These are phyloP conservation scores for Drosophila imparisetae DNA, from an alignment of 2,888 invertebrate species.

Conservation along the genomic window DNA sequence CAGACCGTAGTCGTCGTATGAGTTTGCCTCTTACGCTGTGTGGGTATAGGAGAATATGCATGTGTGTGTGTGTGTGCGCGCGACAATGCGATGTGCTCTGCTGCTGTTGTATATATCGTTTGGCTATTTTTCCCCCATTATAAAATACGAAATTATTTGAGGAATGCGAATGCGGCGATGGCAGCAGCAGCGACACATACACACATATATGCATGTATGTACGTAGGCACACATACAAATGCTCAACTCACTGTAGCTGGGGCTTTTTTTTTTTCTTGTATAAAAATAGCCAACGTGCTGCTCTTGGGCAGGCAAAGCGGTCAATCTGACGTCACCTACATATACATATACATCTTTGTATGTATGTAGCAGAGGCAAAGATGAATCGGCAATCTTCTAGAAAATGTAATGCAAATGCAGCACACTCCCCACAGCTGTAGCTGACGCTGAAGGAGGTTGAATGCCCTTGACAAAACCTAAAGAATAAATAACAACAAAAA, in stretches of 20 bases:
- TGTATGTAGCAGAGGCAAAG: conserved; percentile 26
- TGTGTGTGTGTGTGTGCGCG: conserved; percentile 22
- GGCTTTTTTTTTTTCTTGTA: conserved; percentile 19
- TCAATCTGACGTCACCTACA: conserved; percentile 46
- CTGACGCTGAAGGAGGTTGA: conserved; percentile 26
- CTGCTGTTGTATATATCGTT: conserved; percentile 36
- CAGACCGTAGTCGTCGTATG: conserved; percentile 21
- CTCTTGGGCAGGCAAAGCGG: conserved; percentile 13
- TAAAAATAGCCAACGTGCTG: conserved; percentile 48
- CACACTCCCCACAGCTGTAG: neutral
- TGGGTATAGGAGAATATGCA: conserved; percentile 8
- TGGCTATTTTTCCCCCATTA: conserved; percentile 45
- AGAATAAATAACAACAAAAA: conserved; percentile 9
- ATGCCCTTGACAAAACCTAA: conserved; percentile 43
- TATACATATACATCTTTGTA: neutral
- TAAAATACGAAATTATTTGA: conserved; percentile 64
- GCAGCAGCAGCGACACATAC: conserved; percentile 41
- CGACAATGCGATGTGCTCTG: conserved; percentile 46
- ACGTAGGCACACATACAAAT: conserved; percentile 28
- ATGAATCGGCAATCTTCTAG: conserved; percentile 32
- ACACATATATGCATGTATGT: conserved; percentile 10
- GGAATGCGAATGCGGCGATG: conserved; percentile 60
- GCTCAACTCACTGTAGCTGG: conserved; percentile 31
- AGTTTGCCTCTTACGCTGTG: conserved; percentile 14
- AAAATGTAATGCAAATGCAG: conserved; percentile 13